These are phyloP conservation scores for Drosophila atripex DNA, from an alignment of 2,888 invertebrate genomes.

Conservation along the genomic window DNA sequence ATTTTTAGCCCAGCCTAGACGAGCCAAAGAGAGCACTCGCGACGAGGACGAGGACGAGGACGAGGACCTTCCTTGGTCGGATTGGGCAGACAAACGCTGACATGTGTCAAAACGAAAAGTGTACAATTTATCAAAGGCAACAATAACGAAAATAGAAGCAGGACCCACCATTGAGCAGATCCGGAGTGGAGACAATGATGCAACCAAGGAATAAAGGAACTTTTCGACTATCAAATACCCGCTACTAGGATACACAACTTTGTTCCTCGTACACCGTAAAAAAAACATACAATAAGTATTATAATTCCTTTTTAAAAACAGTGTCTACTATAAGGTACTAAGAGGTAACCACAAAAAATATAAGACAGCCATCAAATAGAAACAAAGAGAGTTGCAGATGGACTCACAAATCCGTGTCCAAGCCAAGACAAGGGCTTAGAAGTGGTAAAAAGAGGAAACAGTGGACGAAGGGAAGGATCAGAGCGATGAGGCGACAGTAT, in stretches of 20 bases:
- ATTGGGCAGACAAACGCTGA: constrained; percentile 71
- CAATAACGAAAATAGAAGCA: constrained; percentile 54
- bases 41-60: constrained; percentile 1
- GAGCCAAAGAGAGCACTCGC: constrained; percentile 2
- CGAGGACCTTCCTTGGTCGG: constrained; percentile 40
- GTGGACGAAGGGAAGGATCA: constrained; percentile 1
- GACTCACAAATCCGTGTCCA: constrained; percentile 46
- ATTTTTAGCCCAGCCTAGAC: constrained; percentile 37
- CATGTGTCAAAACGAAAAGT: constrained; percentile 76
- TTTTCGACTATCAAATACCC: constrained; percentile 1
- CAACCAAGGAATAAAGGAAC: constrained; percentile 6
- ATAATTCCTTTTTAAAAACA: too few relatives aligned
- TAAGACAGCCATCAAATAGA: not conserved
- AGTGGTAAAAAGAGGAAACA: constrained; percentile 3
- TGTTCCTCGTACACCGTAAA: too few relatives aligned
- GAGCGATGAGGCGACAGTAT: not conserved
- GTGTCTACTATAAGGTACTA: not conserved
- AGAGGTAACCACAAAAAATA: not conserved
- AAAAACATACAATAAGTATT: too few relatives aligned
- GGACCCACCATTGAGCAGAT: constrained; percentile 3
- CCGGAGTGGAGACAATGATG: constrained; percentile 29
- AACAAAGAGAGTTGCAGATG: constrained; percentile 36
- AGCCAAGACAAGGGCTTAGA: constrained; percentile 57
- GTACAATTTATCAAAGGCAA: constrained; percentile 76
- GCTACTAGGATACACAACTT: not conserved